Percentiles rank a stretch among this genome's conserved stretches.
Evolutionary conservation across 2,888 invertebrate genomes (phyloP).

Genomic region (Autographa pulchrina): DNA sequence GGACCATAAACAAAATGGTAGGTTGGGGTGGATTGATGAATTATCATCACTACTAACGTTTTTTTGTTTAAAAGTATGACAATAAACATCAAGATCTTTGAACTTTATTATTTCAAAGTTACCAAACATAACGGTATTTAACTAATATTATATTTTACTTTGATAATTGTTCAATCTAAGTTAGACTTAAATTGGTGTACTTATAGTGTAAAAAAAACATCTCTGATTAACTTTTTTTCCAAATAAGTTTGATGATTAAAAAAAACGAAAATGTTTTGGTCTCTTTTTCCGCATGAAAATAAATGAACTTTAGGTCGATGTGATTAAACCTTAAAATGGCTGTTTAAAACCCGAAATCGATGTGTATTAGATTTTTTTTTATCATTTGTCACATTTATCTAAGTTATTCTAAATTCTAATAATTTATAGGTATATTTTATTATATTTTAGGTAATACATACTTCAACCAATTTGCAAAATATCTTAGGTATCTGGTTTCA

Average conservation of each 20-base stretch:
- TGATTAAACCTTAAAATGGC: not conserved
- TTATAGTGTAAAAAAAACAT: slow-evolving; percentile 39
- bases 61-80: too few relatives aligned
- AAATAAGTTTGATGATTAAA: slow-evolving; percentile 9
- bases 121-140: not conserved
- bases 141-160: not conserved
- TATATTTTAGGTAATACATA: not conserved
- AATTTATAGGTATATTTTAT: not conserved
- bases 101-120: not conserved
- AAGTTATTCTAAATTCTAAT: not conserved
- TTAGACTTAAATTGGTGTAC: slow-evolving; percentile 43
- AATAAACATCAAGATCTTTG: too few relatives aligned
- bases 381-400: not conserved
- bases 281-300: not conserved
- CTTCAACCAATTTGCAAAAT: not conserved
- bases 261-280: not conserved
- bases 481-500: not conserved
- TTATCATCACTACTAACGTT: too few relatives aligned
- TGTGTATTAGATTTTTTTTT: too few relatives aligned
- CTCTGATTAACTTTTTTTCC: slow-evolving; percentile 22
- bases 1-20: too few relatives aligned
- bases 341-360: not conserved
- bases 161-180: slow-evolving; percentile 13
- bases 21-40: too few relatives aligned
- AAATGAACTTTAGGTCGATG: not conserved